A percentile compares a stretch with the other conserved stretches of the same genome.
These are phyloP conservation scores for Bedellia somnulentella DNA, from an alignment of 2,888 invertebrate genomes.

Conservation along the genomic window DNA sequence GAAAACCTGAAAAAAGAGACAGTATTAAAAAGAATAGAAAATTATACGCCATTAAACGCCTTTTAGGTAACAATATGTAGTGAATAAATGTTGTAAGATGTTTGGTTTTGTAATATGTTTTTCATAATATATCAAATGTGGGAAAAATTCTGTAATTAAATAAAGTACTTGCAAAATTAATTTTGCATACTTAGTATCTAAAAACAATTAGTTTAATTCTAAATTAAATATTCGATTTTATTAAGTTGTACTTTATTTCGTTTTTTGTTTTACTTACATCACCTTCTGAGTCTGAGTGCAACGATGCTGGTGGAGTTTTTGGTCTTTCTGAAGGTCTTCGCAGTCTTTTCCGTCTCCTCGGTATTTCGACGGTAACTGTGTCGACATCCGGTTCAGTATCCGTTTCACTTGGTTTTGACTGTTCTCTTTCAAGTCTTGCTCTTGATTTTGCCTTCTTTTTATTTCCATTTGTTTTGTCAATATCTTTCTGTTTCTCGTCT, in stretches of 20 bases:
- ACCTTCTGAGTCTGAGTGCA: slow-evolving; percentile 49
- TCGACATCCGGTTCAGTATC: slow-evolving; percentile 50
- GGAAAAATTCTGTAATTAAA: too few relatives aligned
- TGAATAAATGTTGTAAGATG: too few relatives aligned
- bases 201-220: too few relatives aligned
- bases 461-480: slow-evolving; percentile 29
- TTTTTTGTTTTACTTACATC: slow-evolving; percentile 28
- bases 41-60: slow-evolving; percentile 1
- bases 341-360: slow-evolving; percentile 42
- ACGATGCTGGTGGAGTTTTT: slow-evolving; percentile 39
- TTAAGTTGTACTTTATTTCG: too few relatives aligned
- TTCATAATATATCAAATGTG: too few relatives aligned
- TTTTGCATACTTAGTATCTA: too few relatives aligned
- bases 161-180: too few relatives aligned
- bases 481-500: slow-evolving; percentile 20
- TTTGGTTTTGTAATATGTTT: too few relatives aligned
- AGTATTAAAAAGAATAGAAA: slow-evolving; percentile 3
- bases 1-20: slow-evolving; percentile 33
- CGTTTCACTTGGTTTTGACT: slow-evolving; percentile 51
- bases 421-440: slow-evolving; percentile 48
- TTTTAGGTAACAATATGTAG: too few relatives aligned
- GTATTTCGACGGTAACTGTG: slow-evolving; percentile 54
- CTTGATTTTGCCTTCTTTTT: slow-evolving; percentile 50
- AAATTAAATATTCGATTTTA: too few relatives aligned
- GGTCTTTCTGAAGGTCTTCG: slow-evolving; percentile 45